Conservation (phyloP, 2,113 vertebrate genomes). For the Cardinalis cardinalis region DNA sequence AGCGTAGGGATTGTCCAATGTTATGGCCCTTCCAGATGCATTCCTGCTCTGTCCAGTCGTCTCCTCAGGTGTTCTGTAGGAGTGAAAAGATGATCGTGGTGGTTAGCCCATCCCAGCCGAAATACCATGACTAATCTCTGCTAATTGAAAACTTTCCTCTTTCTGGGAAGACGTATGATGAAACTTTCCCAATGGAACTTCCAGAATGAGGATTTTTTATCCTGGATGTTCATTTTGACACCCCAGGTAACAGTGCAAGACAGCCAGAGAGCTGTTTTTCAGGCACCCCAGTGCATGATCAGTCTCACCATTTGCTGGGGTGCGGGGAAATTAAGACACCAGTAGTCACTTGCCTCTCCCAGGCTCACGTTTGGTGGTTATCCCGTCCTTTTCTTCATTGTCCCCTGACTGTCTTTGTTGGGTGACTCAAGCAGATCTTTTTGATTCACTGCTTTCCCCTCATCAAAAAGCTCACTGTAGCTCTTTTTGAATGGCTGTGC, state of each 20-base stretch:
- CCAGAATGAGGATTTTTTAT: neutral
- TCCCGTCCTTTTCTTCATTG: neutral
- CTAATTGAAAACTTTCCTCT: neutral
- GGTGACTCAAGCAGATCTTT: neutral
- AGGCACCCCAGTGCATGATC: neutral
- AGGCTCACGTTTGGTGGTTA: neutral
- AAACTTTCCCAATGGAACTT: neutral
- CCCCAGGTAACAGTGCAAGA: neutral
- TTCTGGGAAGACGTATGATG: neutral
- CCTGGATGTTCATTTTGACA: neutral
- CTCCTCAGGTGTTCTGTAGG: neutral
- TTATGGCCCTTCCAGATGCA: neutral
- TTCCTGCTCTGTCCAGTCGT: neutral
- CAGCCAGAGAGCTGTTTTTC: neutral
- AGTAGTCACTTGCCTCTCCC: neutral
- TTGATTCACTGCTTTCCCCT: neutral
- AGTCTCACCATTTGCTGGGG: neutral
- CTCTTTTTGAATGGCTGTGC: neutral
- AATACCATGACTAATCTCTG: neutral
- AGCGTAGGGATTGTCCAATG: fast-evolving
- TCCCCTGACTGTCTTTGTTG: neutral
- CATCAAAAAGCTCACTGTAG: neutral
- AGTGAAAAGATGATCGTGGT: neutral
- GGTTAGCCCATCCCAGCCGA: neutral
- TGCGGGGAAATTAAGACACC: neutral